These are phyloP conservation scores for Takifugu bimaculatus DNA, from an alignment of 2,113 vertebrate genomes.

Conservation along the genomic window DNA sequence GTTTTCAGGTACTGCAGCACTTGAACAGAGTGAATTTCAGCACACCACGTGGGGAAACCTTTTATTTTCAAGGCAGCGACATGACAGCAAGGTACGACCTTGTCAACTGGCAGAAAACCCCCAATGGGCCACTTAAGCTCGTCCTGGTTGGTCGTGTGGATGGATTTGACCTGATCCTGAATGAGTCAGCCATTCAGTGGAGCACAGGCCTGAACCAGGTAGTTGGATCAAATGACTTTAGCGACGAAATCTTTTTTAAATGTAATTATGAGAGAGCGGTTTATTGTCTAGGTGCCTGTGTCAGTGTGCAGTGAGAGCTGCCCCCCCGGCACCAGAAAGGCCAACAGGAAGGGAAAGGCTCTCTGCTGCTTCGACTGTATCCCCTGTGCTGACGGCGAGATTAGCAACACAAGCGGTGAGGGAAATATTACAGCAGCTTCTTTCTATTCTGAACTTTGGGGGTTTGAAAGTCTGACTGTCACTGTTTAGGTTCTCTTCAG, in stretches of 20 bases:
- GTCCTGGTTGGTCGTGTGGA: slow-evolving; percentile 50
- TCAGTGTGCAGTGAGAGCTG: slow-evolving; percentile 74
- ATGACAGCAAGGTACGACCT: slow-evolving; percentile 71
- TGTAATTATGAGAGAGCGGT: too few species aligned
- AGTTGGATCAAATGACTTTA: not conserved
- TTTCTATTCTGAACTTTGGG: not conserved
- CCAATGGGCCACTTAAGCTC: slow-evolving; percentile 47
- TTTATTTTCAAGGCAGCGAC: slow-evolving; percentile 65
- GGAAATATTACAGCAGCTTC: not conserved
- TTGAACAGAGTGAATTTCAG: slow-evolving; percentile 63
- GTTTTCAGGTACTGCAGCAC: slow-evolving; percentile 12
- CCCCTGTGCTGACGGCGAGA: slow-evolving; percentile 72
- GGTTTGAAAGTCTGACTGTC: not conserved
- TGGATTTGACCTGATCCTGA: slow-evolving; percentile 50
- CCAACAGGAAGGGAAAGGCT: slow-evolving; percentile 68
- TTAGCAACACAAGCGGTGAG: slow-evolving; percentile 72
- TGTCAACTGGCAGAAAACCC: slow-evolving; percentile 69
- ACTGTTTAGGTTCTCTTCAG: slow-evolving; percentile 53
- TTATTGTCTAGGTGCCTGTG: slow-evolving; percentile 33
- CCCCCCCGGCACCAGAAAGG: slow-evolving; percentile 23
- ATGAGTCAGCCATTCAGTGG: slow-evolving; percentile 68
- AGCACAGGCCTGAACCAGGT: slow-evolving; percentile 44
- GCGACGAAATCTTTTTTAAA: too few species aligned
- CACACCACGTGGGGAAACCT: slow-evolving; percentile 64
- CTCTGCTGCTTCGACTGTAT: slow-evolving; percentile 80